A percentile compares a stretch with the other conserved stretches of the same genome.
Conservation (phyloP, 1,140 invertebrate species). For the Apolygus lucorum region DNA sequence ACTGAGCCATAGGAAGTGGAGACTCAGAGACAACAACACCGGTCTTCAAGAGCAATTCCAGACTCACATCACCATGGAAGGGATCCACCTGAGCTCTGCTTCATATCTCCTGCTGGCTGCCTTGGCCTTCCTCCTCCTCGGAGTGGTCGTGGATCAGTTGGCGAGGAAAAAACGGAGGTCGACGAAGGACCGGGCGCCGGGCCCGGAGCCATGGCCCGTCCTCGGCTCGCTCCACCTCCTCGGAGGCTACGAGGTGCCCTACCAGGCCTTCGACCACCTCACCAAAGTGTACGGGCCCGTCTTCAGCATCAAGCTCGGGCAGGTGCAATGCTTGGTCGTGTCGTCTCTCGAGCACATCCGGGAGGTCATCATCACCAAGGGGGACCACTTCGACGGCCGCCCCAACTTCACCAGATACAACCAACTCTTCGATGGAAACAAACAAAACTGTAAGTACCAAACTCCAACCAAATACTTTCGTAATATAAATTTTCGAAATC, state of each 20-base stretch:
- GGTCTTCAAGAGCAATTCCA: not conserved
- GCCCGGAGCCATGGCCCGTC: constrained; percentile 49
- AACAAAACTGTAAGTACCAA: constrained; percentile 64
- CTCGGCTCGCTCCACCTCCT: constrained; percentile 52
- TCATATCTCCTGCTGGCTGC: constrained; percentile 27
- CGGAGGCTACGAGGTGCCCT: constrained; percentile 51
- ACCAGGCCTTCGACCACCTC: constrained; percentile 51
- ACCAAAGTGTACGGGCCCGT: constrained; percentile 48
- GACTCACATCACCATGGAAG: constrained; percentile 18
- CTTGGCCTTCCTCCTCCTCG: not conserved
- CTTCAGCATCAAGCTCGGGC: constrained; percentile 50
- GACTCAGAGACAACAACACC: constrained; percentile 24
- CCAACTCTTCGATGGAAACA: constrained; percentile 53
- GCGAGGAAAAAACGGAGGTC: not conserved
- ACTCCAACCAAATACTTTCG: too few species aligned
- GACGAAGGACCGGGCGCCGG: constrained; percentile 37
- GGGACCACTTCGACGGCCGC: constrained; percentile 52
- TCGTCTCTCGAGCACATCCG: constrained; percentile 53
- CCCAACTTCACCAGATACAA: constrained; percentile 56
- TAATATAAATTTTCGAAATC: too few species aligned
- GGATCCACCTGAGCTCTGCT: constrained; percentile 26
- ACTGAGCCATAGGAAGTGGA: constrained; percentile 27
- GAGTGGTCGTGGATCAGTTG: not conserved
- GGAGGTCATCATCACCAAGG: constrained; percentile 52
- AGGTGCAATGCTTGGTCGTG: constrained; percentile 51